Evolutionary conservation across 2,113 vertebrate genomes (phyloP).

Genomic region (Sylvia atricapilla): DNA sequence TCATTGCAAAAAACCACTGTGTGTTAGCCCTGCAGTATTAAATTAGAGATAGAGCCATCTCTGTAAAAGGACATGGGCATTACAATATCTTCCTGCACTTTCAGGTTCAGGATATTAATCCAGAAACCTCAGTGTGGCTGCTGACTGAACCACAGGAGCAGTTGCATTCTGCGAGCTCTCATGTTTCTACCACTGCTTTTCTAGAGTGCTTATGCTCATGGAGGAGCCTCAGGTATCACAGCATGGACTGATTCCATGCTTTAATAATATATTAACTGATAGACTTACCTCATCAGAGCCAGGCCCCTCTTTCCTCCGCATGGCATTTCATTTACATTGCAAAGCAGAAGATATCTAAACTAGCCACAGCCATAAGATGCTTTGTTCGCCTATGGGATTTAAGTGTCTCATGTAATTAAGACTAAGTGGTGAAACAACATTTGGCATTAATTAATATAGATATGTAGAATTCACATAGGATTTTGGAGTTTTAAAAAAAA

Average conservation of each 20-base stretch:
- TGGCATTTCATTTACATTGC: accelerated
- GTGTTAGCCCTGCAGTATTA: background rate
- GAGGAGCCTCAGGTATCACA: background rate
- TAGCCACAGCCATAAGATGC: background rate
- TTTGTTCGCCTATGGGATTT: background rate
- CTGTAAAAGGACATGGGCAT: background rate
- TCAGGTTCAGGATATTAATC: background rate
- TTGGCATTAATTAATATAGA: background rate
- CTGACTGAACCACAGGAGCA: background rate
- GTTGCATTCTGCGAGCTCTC: background rate
- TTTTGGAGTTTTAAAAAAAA: background rate
- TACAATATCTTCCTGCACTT: background rate
- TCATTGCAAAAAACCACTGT: background rate
- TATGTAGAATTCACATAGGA: background rate
- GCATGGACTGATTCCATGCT: background rate
- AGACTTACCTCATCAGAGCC: background rate
- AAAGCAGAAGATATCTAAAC: background rate
- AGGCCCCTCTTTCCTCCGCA: background rate
- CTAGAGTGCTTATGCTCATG: background rate
- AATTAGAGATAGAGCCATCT: background rate
- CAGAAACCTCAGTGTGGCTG: background rate
- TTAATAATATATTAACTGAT: background rate
- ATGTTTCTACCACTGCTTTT: background rate
- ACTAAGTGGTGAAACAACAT: background rate
- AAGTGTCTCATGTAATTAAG: background rate